These are phyloP conservation scores for Xenopus tropicalis DNA, from an alignment of 2,113 vertebrate species.

Conservation along the genomic window UCB_Xtro_10.0 CM004447.2:9004001-9004500, in stretches of 20 bases:
- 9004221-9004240: conserved; percentile 15
- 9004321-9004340: conserved; percentile 93
- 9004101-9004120: not conserved
- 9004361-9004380: conserved; percentile 90
- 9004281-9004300: conserved; percentile 91
- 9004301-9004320: conserved; percentile 93
- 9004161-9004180: not conserved
- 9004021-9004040: too few species aligned
- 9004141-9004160: not conserved
- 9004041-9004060: too few species aligned
- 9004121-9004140: not conserved
- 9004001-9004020: too few species aligned
- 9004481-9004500: not conserved
- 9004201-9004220: conserved; percentile 27
- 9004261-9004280: conserved; percentile 95
- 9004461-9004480: not conserved
- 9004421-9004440: conserved; percentile 77
- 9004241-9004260: conserved; percentile 50
- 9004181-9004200: conserved; percentile 20
- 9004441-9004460: not conserved
- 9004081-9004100: too few species aligned
- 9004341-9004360: conserved; percentile 91
- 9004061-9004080: too few species aligned
- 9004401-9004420: conserved; percentile 92
- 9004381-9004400: conserved; percentile 97